A percentile compares a stretch with the other conserved stretches of the same genome.
These are phyloP conservation scores for Caenorhabditis sp. DNA, from an alignment of 2,888 invertebrate genomes.

Conservation along the genomic window DNA sequence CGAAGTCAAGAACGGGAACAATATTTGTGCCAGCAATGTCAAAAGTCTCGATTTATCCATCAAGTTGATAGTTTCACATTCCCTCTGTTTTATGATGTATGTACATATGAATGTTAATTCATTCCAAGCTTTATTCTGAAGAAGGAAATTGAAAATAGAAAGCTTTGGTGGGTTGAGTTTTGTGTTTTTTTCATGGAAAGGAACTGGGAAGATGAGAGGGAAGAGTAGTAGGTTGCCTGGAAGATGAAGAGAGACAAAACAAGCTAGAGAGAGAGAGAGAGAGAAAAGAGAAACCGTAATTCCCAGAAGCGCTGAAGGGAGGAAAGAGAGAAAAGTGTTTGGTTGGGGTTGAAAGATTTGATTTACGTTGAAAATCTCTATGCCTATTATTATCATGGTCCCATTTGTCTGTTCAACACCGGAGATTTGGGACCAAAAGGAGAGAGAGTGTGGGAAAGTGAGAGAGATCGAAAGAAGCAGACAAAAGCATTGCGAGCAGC, in stretches of 20 bases:
- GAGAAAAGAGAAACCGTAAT: conserved; percentile 51
- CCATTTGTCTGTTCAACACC: conserved; percentile 27
- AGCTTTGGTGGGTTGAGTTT: conserved; percentile 49
- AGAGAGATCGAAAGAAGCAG: conserved; percentile 46
- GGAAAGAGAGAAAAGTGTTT: not conserved
- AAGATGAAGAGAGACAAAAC: not conserved
- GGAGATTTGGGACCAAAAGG: conserved; percentile 25
- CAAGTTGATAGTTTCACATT: not conserved
- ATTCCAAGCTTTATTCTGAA: conserved; percentile 44
- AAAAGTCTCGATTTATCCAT: conserved; percentile 27
- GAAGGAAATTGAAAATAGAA: conserved; percentile 37
- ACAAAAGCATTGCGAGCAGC: conserved; percentile 60
- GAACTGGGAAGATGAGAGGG: not conserved
- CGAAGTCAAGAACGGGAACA: conserved; percentile 33
- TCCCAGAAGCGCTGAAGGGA: conserved; percentile 27
- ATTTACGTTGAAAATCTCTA: not conserved
- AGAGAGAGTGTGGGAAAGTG: conserved; percentile 13
- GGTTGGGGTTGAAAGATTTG: not conserved
- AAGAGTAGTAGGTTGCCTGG: not conserved
- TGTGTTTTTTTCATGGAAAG: conserved; percentile 23
- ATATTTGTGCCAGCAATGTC: conserved; percentile 18
- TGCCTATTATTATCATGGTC: conserved; percentile 29
- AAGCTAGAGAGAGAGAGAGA: conserved; percentile 4
- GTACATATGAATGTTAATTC: too few species aligned
- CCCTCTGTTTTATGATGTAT: too few species aligned